Conservation (phyloP, 2,797 vertebrate species). For the Argyrosomus regius region DNA sequence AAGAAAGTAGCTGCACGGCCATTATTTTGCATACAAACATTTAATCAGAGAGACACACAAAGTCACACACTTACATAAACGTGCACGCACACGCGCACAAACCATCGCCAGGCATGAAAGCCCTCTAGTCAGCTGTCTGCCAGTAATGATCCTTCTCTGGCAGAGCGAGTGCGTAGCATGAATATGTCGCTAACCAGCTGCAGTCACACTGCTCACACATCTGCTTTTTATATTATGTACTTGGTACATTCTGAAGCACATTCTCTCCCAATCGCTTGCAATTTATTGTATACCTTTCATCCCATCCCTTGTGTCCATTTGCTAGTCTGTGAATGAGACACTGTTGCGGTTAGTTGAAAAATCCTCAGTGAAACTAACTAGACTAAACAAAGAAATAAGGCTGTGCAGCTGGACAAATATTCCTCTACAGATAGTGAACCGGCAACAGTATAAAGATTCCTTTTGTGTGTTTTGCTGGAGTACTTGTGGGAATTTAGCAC, state of each 20-base stretch:
- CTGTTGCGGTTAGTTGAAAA: slow-evolving; percentile 48
- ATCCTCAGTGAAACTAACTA: slow-evolving; percentile 45
- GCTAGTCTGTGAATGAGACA: slow-evolving; percentile 51
- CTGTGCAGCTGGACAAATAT: slow-evolving; percentile 32
- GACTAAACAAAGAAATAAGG: slow-evolving; percentile 62
- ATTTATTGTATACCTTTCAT: slow-evolving; percentile 71
- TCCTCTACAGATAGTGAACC: slow-evolving; percentile 28
- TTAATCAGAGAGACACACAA: slow-evolving; percentile 51
- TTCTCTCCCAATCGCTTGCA: slow-evolving; percentile 57
- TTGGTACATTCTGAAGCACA: slow-evolving; percentile 80
- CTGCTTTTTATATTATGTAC: slow-evolving; percentile 88
- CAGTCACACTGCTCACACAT: slow-evolving; percentile 83
- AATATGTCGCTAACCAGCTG: slow-evolving; percentile 84
- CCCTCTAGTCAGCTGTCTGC: slow-evolving; percentile 76
- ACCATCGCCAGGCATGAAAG: slow-evolving; percentile 65
- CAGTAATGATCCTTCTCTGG: slow-evolving; percentile 82
- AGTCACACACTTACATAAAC: slow-evolving; percentile 8
- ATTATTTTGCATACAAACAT: slow-evolving; percentile 50
- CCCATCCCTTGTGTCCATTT: slow-evolving; percentile 54
- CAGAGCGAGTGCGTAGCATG: slow-evolving; percentile 71
- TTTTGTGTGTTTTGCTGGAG: slow-evolving; percentile 30
- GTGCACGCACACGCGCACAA: slow-evolving; percentile 27
- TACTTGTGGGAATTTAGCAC: slow-evolving; percentile 14
- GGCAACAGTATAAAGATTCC: slow-evolving; percentile 27
- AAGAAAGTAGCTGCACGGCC: slow-evolving; percentile 39